Percentiles rank a stretch among this genome's conserved stretches.
Evolutionary conservation across 2,888 invertebrate genomes (phyloP).

Genomic region (Orthosia gothica): DNA sequence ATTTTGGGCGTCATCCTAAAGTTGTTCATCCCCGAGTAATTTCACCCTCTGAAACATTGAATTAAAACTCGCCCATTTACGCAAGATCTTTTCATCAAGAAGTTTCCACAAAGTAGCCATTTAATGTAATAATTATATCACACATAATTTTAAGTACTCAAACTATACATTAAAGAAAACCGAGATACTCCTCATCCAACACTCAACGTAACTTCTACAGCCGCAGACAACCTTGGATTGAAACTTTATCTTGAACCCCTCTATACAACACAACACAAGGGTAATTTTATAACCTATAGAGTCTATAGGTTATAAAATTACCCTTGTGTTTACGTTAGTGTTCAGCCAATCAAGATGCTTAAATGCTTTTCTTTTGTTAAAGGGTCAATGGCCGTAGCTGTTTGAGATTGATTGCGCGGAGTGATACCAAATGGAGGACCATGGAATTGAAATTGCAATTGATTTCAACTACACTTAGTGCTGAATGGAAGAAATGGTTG

Average conservation of each 20-base stretch:
- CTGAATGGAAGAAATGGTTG: background rate
- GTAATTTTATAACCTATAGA: no score
- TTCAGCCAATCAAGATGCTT: slow-evolving; percentile 13
- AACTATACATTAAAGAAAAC: slow-evolving; percentile 12
- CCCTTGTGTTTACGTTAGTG: slow-evolving; percentile 8
- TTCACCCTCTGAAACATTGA: no score
- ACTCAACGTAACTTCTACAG: slow-evolving; percentile 14
- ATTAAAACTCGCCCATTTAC: no score
- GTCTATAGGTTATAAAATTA: slow-evolving; percentile 2
- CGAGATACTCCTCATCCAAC: background rate
- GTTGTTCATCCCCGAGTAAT: no score
- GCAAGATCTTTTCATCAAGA: no score
- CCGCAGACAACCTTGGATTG: slow-evolving; percentile 57
- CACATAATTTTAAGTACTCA: slow-evolving; percentile 7
- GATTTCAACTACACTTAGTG: background rate
- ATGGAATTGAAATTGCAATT: background rate
- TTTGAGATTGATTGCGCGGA: background rate
- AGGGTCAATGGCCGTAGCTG: background rate
- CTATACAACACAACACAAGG: no score
- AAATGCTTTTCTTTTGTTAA: slow-evolving; percentile 23
- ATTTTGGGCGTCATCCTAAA: no score
- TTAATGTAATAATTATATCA: no score
- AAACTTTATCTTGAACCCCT: slow-evolving; percentile 42
- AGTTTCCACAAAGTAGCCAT: background rate
- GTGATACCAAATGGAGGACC: background rate